A percentile compares a stretch with the other conserved stretches of the same genome.
phyloP scores from a whole-genome alignment of 2,888 invertebrate species.

The Aspidapion aeneum region DNA sequence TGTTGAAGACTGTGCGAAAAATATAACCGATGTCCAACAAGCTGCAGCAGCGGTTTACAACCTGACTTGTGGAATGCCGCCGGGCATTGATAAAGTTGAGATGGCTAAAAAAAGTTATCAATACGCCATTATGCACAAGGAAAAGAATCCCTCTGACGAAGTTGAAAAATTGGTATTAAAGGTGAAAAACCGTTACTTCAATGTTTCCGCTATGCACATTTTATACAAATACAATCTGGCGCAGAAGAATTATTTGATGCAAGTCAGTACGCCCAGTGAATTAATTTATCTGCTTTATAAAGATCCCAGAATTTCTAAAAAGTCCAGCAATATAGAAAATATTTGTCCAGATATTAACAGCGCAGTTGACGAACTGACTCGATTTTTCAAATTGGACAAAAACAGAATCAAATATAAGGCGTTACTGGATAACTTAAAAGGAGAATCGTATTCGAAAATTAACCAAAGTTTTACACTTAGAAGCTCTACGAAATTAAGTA shows the following conservation, averaged over 20 bases:
- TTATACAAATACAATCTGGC: constrained; percentile 48
- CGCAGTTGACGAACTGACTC: constrained; percentile 47
- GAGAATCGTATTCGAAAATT: constrained; percentile 11
- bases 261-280: constrained; percentile 45
- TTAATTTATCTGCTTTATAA: constrained; percentile 49
- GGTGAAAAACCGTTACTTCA: constrained; percentile 47
- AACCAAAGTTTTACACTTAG: too few species aligned
- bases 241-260: constrained; percentile 45
- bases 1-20: constrained; percentile 44
- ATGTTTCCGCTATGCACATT: constrained; percentile 49
- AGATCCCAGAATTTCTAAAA: constrained; percentile 46
- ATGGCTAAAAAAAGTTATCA: constrained; percentile 50
- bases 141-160: constrained; percentile 25
- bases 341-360: constrained; percentile 47
- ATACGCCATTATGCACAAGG: constrained; percentile 46
- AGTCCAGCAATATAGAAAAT: not conserved
- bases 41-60: constrained; percentile 44
- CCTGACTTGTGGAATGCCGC: constrained; percentile 38
- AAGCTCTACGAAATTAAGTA: not conserved
- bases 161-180: constrained; percentile 34
- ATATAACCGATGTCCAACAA: constrained; percentile 42
- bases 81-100: constrained; percentile 50
- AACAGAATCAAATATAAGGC: constrained; percentile 43
- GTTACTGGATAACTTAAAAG: constrained; percentile 43
- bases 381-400: constrained; percentile 46